These are phyloP conservation scores for Platysternon megacephalum DNA, from an alignment of 2,113 vertebrate species.

Conservation along the genomic window DNA sequence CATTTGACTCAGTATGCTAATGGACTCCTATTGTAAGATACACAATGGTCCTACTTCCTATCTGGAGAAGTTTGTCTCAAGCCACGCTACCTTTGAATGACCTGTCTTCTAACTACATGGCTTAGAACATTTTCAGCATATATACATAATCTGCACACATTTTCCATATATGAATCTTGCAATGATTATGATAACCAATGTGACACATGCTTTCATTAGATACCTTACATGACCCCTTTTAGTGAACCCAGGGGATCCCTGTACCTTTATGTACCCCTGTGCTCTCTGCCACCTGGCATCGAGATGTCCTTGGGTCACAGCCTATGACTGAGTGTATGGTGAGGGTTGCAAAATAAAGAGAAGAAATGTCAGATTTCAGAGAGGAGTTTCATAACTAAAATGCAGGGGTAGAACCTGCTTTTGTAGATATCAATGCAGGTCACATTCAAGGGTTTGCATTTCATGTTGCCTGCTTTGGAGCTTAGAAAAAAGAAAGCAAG, in stretches of 20 bases:
- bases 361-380: not conserved
- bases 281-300: no score
- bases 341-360: not conserved
- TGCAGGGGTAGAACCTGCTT: not conserved
- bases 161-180: not conserved
- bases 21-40: no score
- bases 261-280: no score
- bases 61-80: no score
- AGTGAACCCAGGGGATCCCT: not conserved
- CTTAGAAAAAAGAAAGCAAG: not conserved
- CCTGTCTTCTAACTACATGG: no score
- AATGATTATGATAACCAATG: not conserved
- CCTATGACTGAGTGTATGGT: not conserved
- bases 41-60: no score
- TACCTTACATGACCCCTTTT: not conserved
- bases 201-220: not conserved
- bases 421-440: not conserved
- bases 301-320: not conserved
- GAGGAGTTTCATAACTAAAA: not conserved
- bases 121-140: no score
- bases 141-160: no score
- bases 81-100: no score
- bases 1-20: no score
- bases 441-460: not conserved
- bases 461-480: not conserved